Evolutionary conservation across 2,797 vertebrate genomes (phyloP).

Genomic region (Enteromius thamalakanensis): DNA sequence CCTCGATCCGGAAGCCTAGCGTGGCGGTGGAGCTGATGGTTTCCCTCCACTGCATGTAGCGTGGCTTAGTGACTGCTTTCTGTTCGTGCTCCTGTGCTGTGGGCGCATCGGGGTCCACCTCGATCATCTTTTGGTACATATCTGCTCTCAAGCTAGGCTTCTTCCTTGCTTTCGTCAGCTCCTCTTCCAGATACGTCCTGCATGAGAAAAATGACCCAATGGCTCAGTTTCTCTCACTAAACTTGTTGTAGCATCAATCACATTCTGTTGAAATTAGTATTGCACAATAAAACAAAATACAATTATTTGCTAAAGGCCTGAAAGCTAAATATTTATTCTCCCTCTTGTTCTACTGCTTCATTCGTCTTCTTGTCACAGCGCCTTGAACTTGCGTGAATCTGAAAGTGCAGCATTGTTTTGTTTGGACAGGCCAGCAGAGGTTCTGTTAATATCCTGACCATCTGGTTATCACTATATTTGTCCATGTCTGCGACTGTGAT

Average conservation of each 20-base stretch:
- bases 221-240: neutral
- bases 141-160: conserved; percentile 95
- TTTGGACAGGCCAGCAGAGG: conserved; percentile 51
- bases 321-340: conserved; percentile 7
- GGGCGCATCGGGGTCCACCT: conserved; percentile 89
- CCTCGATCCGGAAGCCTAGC: conserved; percentile 95
- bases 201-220: neutral
- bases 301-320: neutral
- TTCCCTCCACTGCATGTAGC: conserved; percentile 99
- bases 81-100: conserved; percentile 84
- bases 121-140: conserved; percentile 98
- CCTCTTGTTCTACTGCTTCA: neutral
- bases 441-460: conserved; percentile 59
- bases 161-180: conserved; percentile 93
- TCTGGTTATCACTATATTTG: conserved; percentile 61
- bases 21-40: conserved; percentile 96
- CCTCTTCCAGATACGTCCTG: conserved; percentile 96
- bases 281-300: neutral
- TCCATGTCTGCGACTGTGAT: conserved; percentile 36
- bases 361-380: neutral
- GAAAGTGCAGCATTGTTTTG: conserved; percentile 42
- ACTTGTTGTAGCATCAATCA: neutral
- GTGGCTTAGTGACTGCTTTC: conserved; percentile 92
- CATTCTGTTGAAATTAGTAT: neutral
- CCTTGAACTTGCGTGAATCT: conserved; percentile 10